phyloP scores from a whole-genome alignment of 2,113 vertebrate genomes.

The Pimephales promelas region DNA sequence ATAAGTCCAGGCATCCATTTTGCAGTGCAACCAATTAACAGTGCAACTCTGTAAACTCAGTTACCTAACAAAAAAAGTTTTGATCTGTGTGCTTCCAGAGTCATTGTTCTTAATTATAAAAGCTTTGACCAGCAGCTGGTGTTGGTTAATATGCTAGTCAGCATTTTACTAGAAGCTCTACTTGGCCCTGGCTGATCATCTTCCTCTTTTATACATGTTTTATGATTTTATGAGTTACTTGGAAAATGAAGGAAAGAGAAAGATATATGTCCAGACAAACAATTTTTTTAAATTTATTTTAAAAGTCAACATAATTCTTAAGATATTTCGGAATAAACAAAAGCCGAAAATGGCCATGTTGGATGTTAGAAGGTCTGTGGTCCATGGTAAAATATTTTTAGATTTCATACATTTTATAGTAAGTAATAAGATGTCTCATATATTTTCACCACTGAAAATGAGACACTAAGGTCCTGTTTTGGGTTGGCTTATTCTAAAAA shows the following conservation, averaged over 20 bases:
- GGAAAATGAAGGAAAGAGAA: neutral
- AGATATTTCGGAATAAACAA: neutral
- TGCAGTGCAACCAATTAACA: neutral
- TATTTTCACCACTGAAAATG: neutral
- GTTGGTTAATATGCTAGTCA: neutral
- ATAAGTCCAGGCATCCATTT: neutral
- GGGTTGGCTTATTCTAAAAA: neutral
- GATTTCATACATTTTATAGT: no score
- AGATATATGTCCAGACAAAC: neutral
- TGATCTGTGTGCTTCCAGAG: neutral
- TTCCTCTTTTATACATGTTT: constrained; percentile 23
- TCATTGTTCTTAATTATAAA: neutral
- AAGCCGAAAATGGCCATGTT: neutral
- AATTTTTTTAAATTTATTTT: neutral
- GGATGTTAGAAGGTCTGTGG: neutral
- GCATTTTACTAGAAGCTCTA: neutral
- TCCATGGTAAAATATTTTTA: neutral
- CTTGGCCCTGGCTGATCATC: neutral
- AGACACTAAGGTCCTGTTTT: neutral
- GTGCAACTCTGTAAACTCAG: neutral
- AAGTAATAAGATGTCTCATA: neutral
- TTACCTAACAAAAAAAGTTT: neutral
- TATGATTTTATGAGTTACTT: neutral
- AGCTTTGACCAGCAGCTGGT: neutral
- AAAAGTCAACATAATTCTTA: neutral